Base-by-base conservation (phyloP, 2,797 vertebrate genomes). In the Alca torda region DNA sequence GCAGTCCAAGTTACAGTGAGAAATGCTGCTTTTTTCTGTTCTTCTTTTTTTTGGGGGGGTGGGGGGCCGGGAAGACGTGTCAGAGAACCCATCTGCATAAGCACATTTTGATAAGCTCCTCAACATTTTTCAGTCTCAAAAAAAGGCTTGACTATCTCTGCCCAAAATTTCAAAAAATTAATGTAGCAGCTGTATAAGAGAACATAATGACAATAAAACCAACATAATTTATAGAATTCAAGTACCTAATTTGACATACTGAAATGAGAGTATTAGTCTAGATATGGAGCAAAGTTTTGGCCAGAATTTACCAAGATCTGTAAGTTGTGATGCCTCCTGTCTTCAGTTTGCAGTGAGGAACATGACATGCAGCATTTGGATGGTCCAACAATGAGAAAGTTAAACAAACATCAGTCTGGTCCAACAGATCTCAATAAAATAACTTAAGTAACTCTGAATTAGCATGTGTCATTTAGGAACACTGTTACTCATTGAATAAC, bases 41-140 rank as follows among this genome's bases (percentile, higher is more conserved):
- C 4, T 3, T 65, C 2, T 28, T 39, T 64, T 64, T 23, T 11
- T 13, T 20, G 10, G 4, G 11, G 10, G 4, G 14, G 3, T 6
- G 4, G 2, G 20, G 18, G 10, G 7, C 5, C 4, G 12, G 48
- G 37, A 45, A 73, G 33, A 37, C 6, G 3, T 43, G 17, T 53
- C 41, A 82, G n/a, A 72, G 21, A 75, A 48, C 5, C 7, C 16
- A 28, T 53, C 11, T 61, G 17, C 19, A 23, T 31, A 7, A 90
- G 2, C 5, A 18, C 33, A 23, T 41, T 92, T 79, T 76, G 5
- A 41, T 37, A 84, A 88, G 8, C 12, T 76, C 10, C 14, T 45
- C 7, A 1, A 23, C 3, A 31, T 33, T 3, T 56, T 94, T 56
- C 35, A 70, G 4, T 67, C 57, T 75, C 16, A 16, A 30, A 67